Conservation (phyloP, 1,140 invertebrate genomes). For the Anoplophora glabripennis region DNA sequence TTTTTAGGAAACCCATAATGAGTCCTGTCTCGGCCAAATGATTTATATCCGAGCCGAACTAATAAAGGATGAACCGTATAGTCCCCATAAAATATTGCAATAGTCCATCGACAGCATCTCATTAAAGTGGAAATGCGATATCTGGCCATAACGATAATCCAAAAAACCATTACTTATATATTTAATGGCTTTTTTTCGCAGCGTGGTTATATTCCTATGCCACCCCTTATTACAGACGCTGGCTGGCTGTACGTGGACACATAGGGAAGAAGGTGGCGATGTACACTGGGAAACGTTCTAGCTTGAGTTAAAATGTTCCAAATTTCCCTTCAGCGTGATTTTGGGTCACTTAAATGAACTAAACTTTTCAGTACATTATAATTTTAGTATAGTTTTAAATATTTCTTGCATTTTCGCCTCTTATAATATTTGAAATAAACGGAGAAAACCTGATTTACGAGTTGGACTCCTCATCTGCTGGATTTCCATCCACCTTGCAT, state of each 20-base stretch:
- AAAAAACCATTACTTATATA: slow-evolving; percentile 23
- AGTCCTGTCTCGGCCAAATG: not conserved
- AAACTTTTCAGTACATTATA: too few species aligned
- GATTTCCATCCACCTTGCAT: too few species aligned
- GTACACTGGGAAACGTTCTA: too few species aligned
- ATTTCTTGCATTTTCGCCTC: too few species aligned
- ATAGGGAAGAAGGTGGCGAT: not conserved
- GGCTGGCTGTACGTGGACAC: slow-evolving; percentile 27
- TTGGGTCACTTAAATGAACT: too few species aligned
- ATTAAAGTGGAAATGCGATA: slow-evolving; percentile 3
- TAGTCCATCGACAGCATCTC: slow-evolving; percentile 6
- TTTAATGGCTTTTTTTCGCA: slow-evolving; percentile 23
- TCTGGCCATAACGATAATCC: slow-evolving; percentile 15
- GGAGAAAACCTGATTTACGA: too few species aligned
- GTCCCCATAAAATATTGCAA: slow-evolving; percentile 14
- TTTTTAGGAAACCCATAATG: too few species aligned
- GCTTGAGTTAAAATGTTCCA: too few species aligned
- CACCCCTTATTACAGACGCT: slow-evolving; percentile 26
- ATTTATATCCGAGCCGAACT: slow-evolving; percentile 11
- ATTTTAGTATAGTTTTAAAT: too few species aligned
- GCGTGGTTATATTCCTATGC: slow-evolving; percentile 14
- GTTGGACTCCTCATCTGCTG: too few species aligned
- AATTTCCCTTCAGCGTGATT: too few species aligned
- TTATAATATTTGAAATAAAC: too few species aligned
- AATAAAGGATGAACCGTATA: slow-evolving; percentile 9